Base-by-base conservation (phyloP, 2,888 invertebrate genomes). In the Microchrysa polita region DNA sequence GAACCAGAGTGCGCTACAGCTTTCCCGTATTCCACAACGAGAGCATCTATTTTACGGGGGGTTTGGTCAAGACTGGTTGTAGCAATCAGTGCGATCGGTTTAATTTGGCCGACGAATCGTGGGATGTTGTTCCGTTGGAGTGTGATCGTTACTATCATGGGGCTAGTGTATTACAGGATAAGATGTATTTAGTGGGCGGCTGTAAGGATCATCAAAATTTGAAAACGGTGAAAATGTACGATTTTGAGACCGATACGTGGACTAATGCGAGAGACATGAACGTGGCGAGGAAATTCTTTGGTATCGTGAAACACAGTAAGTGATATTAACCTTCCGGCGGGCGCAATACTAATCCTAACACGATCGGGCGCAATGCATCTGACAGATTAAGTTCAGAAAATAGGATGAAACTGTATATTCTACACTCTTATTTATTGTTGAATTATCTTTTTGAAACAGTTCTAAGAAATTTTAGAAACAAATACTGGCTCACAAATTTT, bases 71-170 rank as follows among this genome's bases (percentile, higher is more conserved):
- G 14, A 22, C 42, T 5, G 72, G 60, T n/a, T 60, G 59, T 23
- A 60, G 60, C 23, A 59, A 27, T 22, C 22, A 59, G 44, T 72
- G 72, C n/a, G 44, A 59, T 48, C 59, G 59, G 7, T 72, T 60
- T 27, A 72, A 72, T 34, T 5, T 72, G 1, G 20, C n/a, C 4
- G 57, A 59, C n/a, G 72, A 72, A 12, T 48, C 60, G 20, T 72
- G 72, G 72, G 60, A 72, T 44, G 60, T 27, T 7, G 2, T 72
- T 14, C 20, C 59, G 2, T 14, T 72, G 52, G 72, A 72, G 5
- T 72, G 60, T 23, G 72, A 72, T 48, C 72, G 72, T 0, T 72
- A 60, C 22, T 60, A 72, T 60, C 72, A 72, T 20, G 44, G 23
- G 2, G 72, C 60, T 12, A 60, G 59, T 18, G 72, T 72, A 14